phyloP scores from a whole-genome alignment of 2,888 invertebrate species.

The Zele albiditarsus region DNA sequence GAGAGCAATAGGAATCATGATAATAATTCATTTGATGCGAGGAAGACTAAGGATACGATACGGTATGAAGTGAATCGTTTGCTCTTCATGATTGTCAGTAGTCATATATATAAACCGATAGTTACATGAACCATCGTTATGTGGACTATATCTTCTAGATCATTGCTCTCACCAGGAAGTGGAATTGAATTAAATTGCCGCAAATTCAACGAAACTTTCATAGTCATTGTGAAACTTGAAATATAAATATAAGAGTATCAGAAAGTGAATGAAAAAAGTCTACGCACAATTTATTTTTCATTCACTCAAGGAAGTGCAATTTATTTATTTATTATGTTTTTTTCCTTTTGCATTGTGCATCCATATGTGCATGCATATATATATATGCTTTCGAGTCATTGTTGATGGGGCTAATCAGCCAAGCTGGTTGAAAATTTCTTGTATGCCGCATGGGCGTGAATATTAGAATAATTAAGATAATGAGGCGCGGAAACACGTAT shows the following conservation, averaged over 20 bases:
- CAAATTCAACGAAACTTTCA: neutral
- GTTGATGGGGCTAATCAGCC: neutral
- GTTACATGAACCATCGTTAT: neutral
- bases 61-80: neutral
- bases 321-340: neutral
- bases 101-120: neutral
- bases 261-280: neutral
- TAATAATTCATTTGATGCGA: conserved; percentile 54
- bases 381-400: neutral
- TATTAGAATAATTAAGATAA: neutral
- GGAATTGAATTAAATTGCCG: conserved; percentile 30
- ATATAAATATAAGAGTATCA: neutral
- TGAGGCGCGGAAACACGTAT: neutral
- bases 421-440: neutral
- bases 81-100: conserved; percentile 14
- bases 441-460: neutral
- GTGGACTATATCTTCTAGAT: neutral
- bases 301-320: conserved; percentile 13
- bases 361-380: neutral
- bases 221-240: neutral
- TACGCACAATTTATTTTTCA: conserved; percentile 3
- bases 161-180: conserved; percentile 26
- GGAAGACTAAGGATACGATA: conserved; percentile 8
- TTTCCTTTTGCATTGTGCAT: neutral
- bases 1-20: conserved; percentile 61